Percentiles rank a stretch among this genome's conserved stretches.
Evolutionary conservation across 2,797 vertebrate genomes (phyloP).

Genomic region (Paramormyrops hopkinsi): DNA sequence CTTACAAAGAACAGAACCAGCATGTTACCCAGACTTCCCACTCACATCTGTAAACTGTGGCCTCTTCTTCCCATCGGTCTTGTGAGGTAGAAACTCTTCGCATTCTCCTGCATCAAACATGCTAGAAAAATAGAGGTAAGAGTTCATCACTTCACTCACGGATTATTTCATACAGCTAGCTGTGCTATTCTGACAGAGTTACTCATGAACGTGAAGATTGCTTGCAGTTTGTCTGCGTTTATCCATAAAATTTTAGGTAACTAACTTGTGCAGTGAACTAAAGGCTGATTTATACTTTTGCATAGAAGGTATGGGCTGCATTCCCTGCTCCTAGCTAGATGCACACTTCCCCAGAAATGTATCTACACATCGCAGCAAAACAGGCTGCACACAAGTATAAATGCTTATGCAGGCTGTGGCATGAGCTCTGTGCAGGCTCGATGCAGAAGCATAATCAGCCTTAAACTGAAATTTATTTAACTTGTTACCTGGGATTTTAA

Average conservation of each 20-base stretch:
- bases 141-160: not conserved
- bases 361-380: not conserved
- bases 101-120: constrained; percentile 59
- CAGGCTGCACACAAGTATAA: not conserved
- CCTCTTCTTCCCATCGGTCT: constrained; percentile 47
- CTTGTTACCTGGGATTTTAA: not conserved
- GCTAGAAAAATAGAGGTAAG: not conserved
- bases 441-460: not conserved
- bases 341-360: not conserved
- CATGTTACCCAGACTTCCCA: not conserved
- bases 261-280: not conserved
- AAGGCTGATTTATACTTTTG: not conserved
- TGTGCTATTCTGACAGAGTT: not conserved
- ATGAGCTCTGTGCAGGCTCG: not conserved
- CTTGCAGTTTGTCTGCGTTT: not conserved
- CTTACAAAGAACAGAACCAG: not conserved
- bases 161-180: not conserved
- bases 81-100: constrained; percentile 58
- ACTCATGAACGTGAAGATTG: not conserved
- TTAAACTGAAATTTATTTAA: not conserved
- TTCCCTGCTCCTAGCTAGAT: not conserved
- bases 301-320: not conserved
- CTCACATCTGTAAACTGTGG: constrained; percentile 65
- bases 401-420: not conserved
- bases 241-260: not conserved